A percentile compares a stretch with the other conserved stretches of the same genome.
Evolutionary conservation across 1,140 invertebrate species (phyloP).

Genomic region (Drosophila teissieri): DNA sequence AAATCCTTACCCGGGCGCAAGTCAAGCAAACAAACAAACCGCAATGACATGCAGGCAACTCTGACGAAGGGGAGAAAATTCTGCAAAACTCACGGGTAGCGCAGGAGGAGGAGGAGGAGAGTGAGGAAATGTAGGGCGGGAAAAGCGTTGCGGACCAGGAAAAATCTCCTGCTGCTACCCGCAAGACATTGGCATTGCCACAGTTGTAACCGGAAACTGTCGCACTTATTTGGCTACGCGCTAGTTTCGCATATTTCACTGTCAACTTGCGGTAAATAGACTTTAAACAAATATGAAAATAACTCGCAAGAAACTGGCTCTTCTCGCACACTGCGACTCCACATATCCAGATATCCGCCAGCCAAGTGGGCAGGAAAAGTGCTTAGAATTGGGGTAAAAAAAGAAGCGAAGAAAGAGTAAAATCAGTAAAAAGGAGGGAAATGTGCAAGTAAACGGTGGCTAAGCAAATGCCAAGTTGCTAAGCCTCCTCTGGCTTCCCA

Average conservation of each 20-base stretch:
- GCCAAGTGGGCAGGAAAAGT: conserved; percentile 62
- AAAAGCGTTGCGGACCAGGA: conserved; percentile 26
- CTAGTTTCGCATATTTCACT: conserved; percentile 83
- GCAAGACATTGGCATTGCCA: conserved; percentile 68
- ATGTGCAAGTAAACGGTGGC: conserved; percentile 78
- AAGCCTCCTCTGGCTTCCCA: conserved; percentile 51
- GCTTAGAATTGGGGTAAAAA: conserved; percentile 39
- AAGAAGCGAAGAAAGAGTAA: neutral
- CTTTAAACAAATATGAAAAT: conserved; percentile 83
- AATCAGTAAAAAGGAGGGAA: conserved; percentile 49
- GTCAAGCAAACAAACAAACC: conserved; percentile 83
- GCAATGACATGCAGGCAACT: conserved; percentile 77
- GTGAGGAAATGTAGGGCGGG: too few species aligned
- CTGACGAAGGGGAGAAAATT: conserved; percentile 28
- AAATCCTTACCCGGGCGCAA: conserved; percentile 81
- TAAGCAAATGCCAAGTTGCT: conserved; percentile 80
- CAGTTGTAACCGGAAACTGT: conserved; percentile 83
- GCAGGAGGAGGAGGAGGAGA: neutral
- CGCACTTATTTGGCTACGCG: conserved; percentile 82
- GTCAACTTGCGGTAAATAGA: conserved; percentile 83
- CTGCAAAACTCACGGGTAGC: conserved; percentile 5
- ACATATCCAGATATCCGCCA: conserved; percentile 20
- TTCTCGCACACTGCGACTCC: conserved; percentile 7
- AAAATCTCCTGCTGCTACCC: conserved; percentile 59
- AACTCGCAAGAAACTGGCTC: conserved; percentile 69